Conservation (phyloP, 2,888 invertebrate species). For the Vanessa cardui region DNA sequence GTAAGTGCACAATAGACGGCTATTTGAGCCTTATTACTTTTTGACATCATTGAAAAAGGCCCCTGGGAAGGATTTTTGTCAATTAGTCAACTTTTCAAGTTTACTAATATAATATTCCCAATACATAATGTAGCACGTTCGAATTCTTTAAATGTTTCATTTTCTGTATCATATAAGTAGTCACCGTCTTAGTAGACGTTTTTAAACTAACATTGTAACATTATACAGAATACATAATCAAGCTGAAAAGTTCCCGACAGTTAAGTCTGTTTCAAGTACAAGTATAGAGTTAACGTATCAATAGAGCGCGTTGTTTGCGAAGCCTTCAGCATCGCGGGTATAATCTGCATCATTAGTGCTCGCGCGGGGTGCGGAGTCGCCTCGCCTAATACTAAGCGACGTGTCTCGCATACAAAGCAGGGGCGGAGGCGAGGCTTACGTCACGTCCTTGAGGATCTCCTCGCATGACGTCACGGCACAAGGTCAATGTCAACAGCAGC, state of each 20-base stretch:
- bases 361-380: background rate
- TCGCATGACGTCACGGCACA: constrained; percentile 22
- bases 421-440: constrained; percentile 14
- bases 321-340: background rate
- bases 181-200: too few species aligned
- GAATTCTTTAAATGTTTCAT: too few species aligned
- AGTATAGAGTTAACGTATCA: background rate
- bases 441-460: constrained; percentile 11
- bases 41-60: too few species aligned
- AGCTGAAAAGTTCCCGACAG: background rate
- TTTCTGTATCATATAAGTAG: too few species aligned
- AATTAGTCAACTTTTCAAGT: too few species aligned
- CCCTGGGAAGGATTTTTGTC: too few species aligned
- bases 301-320: background rate
- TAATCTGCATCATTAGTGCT: constrained; percentile 9
- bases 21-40: too few species aligned
- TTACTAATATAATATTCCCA: too few species aligned
- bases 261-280: background rate
- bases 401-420: constrained; percentile 16
- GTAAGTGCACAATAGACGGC: too few species aligned
- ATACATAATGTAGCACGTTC: too few species aligned
- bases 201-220: too few species aligned
- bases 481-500: constrained; percentile 21
- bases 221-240: background rate
- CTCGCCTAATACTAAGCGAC: constrained; percentile 5